These are phyloP conservation scores for Carpatolechia fugitivella DNA, from an alignment of 2,888 invertebrate genomes.

Conservation along the genomic window DNA sequence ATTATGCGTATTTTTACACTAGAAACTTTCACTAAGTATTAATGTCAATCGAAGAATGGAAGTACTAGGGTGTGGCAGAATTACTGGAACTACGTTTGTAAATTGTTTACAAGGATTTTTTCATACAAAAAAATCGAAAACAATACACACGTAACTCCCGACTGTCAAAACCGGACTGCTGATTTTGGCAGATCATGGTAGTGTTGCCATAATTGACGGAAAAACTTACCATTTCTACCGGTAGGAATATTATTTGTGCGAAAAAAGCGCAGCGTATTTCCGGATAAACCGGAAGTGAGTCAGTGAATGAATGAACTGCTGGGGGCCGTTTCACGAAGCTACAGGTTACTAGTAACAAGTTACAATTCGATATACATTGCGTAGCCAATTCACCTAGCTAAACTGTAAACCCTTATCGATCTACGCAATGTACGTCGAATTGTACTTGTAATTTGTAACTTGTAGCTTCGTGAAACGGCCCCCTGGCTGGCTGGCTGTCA, in stretches of 20 bases:
- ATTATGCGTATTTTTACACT: not conserved
- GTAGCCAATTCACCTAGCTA: no score
- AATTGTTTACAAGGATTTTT: slow-evolving; percentile 10
- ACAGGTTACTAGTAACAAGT: no score
- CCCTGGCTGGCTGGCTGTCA: no score
- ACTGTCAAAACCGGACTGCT: slow-evolving; percentile 6
- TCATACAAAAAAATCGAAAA: slow-evolving; percentile 5
- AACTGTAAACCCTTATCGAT: no score
- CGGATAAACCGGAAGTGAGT: slow-evolving; percentile 1
- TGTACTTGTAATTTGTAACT: no score
- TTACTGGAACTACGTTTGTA: not conserved
- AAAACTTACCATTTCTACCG: not conserved
- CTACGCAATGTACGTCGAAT: no score
- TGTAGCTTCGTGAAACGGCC: no score
- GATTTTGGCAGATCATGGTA: not conserved
- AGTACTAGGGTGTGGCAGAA: not conserved
- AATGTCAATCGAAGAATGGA: not conserved
- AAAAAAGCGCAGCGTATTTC: slow-evolving; percentile 2
- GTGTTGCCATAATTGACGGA: not conserved
- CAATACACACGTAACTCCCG: slow-evolving; percentile 1
- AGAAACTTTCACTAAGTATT: not conserved
- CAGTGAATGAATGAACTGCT: not conserved
- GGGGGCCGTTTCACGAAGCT: no score
- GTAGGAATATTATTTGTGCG: not conserved
- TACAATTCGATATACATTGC: no score